Percentiles rank a stretch among this genome's conserved stretches.
Evolutionary conservation across 2,888 invertebrate genomes (phyloP).

Genomic region (Heliconius erato): DNA sequence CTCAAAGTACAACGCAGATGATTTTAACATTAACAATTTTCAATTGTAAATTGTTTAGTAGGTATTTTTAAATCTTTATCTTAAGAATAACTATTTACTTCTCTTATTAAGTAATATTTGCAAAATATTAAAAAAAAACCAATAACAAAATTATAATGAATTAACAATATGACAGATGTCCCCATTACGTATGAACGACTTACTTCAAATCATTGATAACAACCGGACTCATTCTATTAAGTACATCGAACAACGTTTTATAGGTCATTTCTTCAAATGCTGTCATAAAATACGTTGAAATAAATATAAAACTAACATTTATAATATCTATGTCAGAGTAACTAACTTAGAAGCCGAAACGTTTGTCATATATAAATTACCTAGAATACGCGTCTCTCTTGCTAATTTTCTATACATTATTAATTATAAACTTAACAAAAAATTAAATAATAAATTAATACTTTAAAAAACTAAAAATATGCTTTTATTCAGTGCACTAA

Average conservation of each 20-base stretch:
- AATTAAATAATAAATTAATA: too few species aligned
- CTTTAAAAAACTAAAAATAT: too few species aligned
- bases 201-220: slow-evolving; percentile 9
- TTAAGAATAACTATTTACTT: too few species aligned
- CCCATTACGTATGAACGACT: slow-evolving; percentile 4
- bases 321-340: not conserved
- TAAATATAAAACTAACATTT: not conserved
- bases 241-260: slow-evolving; percentile 10
- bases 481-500: too few species aligned
- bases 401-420: too few species aligned
- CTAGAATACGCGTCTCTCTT: too few species aligned
- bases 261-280: slow-evolving; percentile 1
- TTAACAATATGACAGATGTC: not conserved
- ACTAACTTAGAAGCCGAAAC: not conserved
- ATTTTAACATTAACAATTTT: too few species aligned
- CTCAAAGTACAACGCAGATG: too few species aligned
- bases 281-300: slow-evolving; percentile 20
- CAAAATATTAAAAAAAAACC: not conserved
- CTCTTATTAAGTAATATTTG: not conserved
- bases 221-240: slow-evolving; percentile 23
- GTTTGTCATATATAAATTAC: not conserved
- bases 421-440: too few species aligned
- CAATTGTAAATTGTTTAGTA: too few species aligned
- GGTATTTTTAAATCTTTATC: too few species aligned
- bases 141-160: not conserved